Evolutionary conservation across 2,797 vertebrate species (phyloP), one percentile per base, ranked within the genome.

Genomic region (Siniperca scherzeri): DNA sequence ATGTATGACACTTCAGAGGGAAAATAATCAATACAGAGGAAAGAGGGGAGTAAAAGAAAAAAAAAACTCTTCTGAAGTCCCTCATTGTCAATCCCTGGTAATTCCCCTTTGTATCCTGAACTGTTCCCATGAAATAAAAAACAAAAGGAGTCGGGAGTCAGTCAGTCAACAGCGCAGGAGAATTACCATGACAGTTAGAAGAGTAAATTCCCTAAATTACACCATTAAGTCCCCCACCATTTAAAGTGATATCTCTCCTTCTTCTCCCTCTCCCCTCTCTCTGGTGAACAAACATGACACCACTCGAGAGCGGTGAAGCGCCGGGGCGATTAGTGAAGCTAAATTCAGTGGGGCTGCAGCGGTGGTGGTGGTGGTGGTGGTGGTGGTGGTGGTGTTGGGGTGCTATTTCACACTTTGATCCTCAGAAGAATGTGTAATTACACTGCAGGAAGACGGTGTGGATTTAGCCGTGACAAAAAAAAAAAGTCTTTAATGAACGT

Each of bases 401-500:
- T 65, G 80, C 66, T 71, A 80, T 89, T 93, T 90, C 91, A 88
- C 93, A 90, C 91, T 93, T 90, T 91, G 88, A 93, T 93, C 91
- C 88, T 85, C 46, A 70, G 83, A 87, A 90, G 85, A 89, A 91
- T 83, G 77, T 80, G 87, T 92, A 91, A 94, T 93, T 93, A 92
- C 84, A 81, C 89, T 87, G 81, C 74, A 74, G 70, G 83, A 86
- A 81, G 76, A 84, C 22, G 33, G 71, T 53, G 87, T 59, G 83
- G 88, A 85, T 91, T 92, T 85, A 90, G 74, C 87, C 19, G 67
- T 79, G 87, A 87, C 81, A 33, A n/a, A 57, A 50, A 73, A 60
- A 60, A 66, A 50, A 38, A 1, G 48, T 38, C 42, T 78, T 84
- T 86, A 90, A 92, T 79, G 83, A 90, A 88, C 22, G 68, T 10